A percentile compares a stretch with the other conserved stretches of the same genome.
These are phyloP conservation scores for Saguinus midas DNA, from an alignment of 2,113 vertebrate species.

Conservation along the genomic window DNA sequence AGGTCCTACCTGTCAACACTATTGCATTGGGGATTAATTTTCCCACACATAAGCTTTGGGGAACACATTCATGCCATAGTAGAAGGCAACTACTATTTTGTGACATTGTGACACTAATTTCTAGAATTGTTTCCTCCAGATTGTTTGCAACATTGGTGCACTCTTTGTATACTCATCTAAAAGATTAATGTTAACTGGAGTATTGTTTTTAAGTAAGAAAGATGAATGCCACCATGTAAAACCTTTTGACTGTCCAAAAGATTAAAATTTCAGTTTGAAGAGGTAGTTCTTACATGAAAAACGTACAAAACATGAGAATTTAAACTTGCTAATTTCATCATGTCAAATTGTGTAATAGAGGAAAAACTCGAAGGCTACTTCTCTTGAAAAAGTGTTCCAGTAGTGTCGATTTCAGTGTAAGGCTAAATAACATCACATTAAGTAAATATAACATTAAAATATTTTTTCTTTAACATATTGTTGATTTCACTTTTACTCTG, in stretches of 20 bases:
- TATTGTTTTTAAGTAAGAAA: background rate
- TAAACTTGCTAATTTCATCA: constrained; percentile 2
- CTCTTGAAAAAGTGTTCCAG: background rate
- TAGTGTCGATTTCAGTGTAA: background rate
- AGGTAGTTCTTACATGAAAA: background rate
- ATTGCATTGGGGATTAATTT: background rate
- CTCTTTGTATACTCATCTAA: background rate
- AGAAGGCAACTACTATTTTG: background rate
- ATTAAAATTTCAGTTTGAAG: background rate
- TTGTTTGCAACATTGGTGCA: background rate
- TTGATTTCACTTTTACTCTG: background rate
- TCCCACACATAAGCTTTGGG: background rate
- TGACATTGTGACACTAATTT: background rate
- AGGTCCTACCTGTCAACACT: background rate
- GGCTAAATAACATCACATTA: background rate
- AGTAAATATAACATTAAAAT: background rate
- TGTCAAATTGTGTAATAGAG: background rate
- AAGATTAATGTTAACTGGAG: background rate
- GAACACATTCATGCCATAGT: background rate
- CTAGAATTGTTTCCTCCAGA: background rate
- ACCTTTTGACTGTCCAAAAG: background rate
- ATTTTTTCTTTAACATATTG: background rate
- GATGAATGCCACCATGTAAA: background rate
- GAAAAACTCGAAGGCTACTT: background rate
- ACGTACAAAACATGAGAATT: background rate